Evolutionary conservation across 2,888 invertebrate genomes (phyloP).

Genomic region (Noctua pronuba): DNA sequence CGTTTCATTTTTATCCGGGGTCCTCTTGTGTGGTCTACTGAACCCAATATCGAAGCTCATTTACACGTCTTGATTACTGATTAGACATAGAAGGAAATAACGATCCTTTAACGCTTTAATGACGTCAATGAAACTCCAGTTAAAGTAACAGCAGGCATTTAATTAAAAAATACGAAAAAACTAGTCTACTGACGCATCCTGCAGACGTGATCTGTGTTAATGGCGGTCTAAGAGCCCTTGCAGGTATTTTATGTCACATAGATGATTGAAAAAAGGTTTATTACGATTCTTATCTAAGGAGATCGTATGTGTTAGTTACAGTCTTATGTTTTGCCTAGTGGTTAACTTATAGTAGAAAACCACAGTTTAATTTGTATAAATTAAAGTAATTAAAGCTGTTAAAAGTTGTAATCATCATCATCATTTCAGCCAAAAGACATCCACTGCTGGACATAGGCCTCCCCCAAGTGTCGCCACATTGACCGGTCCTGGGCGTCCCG

Average conservation of each 20-base stretch:
- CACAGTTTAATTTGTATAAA: neutral
- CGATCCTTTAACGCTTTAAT: constrained; percentile 10
- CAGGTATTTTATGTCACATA: constrained; percentile 20
- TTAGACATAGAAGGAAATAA: constrained; percentile 10
- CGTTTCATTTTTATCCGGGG: neutral
- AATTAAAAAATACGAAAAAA: constrained; percentile 30
- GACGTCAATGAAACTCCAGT: constrained; percentile 29
- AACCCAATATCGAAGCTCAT: neutral
- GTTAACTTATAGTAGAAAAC: neutral
- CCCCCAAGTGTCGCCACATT: too few species aligned
- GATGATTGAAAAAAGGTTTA: constrained; percentile 33
- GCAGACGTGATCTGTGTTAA: constrained; percentile 25
- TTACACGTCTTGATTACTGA: constrained; percentile 11
- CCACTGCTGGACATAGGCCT: too few species aligned
- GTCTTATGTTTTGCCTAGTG: neutral
- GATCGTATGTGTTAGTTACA: constrained; percentile 8
- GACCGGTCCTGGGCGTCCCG: too few species aligned
- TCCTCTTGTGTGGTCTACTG: too few species aligned
- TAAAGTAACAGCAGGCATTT: constrained; percentile 22
- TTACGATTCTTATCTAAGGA: constrained; percentile 31
- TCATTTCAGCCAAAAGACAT: too few species aligned
- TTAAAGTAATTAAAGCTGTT: neutral
- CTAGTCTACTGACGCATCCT: constrained; percentile 22
- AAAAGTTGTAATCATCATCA: neutral
- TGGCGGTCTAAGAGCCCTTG: constrained; percentile 5